Conservation (phyloP, 2,888 invertebrate species). For the Invenusta paracnida region DNA sequence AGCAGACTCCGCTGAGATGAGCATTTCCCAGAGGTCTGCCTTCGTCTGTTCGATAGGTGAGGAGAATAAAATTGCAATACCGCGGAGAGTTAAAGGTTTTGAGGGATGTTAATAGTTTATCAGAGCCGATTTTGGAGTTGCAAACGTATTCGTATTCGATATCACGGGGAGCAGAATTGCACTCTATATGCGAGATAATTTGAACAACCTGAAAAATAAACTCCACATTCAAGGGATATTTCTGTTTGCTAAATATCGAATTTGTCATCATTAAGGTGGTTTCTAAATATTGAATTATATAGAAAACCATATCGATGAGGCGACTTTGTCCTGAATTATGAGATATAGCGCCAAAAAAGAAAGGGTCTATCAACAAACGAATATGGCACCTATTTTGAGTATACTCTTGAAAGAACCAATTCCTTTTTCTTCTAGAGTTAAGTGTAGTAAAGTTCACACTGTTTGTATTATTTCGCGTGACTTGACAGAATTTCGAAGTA, state of each 20-base stretch:
- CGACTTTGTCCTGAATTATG: not conserved
- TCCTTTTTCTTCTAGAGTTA: too few relatives aligned
- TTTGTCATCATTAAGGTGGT: not conserved
- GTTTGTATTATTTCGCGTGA: too few relatives aligned
- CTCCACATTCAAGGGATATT: not conserved
- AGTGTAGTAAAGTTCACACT: too few relatives aligned
- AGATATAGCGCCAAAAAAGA: not conserved
- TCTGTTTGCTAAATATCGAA: not conserved
- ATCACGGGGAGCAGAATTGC: not conserved
- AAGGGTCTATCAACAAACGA: not conserved
- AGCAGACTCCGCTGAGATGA: not conserved
- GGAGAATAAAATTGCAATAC: not conserved
- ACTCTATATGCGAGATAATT: not conserved
- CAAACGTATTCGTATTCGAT: not conserved
- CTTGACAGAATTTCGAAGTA: too few relatives aligned
- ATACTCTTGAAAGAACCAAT: too few relatives aligned
- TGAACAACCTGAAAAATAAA: not conserved
- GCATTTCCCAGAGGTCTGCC: not conserved
- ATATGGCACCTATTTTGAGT: too few relatives aligned
- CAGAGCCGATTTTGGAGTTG: not conserved
- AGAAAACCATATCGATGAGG: not conserved
- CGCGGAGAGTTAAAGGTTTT: not conserved
- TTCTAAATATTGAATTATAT: not conserved
- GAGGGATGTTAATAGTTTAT: not conserved
- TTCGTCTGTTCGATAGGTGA: not conserved